phyloP scores from a whole-genome alignment of 1,140 invertebrate species.

The Caenorhabditis brenneri region DNA sequence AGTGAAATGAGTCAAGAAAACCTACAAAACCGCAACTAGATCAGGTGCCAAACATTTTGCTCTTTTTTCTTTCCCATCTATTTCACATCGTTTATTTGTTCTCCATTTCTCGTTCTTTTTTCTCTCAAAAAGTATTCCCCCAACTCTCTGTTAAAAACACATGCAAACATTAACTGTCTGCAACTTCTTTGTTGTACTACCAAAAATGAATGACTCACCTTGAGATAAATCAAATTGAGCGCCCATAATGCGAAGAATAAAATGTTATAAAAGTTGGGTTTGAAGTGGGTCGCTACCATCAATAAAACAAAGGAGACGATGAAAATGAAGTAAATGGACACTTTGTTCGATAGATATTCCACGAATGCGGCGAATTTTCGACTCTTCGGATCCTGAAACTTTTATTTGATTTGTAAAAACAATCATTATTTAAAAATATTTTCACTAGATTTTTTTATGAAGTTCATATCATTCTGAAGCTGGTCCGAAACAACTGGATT shows the following conservation, averaged over 20 bases:
- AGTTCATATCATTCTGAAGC: too few relatives aligned
- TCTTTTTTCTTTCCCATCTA: neutral
- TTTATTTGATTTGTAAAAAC: neutral
- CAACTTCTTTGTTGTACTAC: too few relatives aligned
- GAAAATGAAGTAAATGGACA: slow-evolving; percentile 66
- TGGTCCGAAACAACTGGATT: too few relatives aligned
- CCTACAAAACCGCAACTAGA: neutral
- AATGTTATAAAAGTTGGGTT: slow-evolving; percentile 59
- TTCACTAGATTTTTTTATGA: too few relatives aligned
- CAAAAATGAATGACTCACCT: slow-evolving; percentile 58
- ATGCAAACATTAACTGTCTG: slow-evolving; percentile 8
- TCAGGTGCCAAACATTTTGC: slow-evolving; percentile 35
- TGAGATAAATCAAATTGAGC: slow-evolving; percentile 58
- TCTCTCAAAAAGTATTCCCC: neutral
- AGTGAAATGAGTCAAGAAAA: neutral
- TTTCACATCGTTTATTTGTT: neutral
- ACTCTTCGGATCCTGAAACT: slow-evolving; percentile 40
- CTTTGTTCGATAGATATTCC: slow-evolving; percentile 35
- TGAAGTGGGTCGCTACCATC: slow-evolving; percentile 57
- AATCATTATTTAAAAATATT: too few relatives aligned
- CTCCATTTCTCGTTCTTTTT: neutral
- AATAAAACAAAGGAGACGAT: slow-evolving; percentile 63
- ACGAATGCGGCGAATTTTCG: slow-evolving; percentile 14
- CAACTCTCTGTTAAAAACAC: neutral
- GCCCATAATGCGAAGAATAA: slow-evolving; percentile 67